phyloP scores from a whole-genome alignment of 2,113 vertebrate species.

The Heterochromis multidens region DNA sequence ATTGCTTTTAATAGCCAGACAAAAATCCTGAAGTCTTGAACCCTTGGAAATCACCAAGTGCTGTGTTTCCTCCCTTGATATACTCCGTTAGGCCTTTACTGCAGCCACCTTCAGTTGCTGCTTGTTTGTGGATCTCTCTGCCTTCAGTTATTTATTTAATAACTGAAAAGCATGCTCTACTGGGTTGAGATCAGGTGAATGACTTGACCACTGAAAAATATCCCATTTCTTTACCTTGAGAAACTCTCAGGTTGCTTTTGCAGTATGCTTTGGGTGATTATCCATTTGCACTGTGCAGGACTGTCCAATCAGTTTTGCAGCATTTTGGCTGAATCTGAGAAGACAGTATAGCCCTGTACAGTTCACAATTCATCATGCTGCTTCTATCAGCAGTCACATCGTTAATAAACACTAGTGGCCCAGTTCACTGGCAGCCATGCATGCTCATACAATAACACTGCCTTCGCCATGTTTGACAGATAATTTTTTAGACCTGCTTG shows the following conservation, averaged over 20 bases:
- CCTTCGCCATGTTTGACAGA: background rate
- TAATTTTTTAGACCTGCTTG: background rate
- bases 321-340: background rate
- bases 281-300: background rate
- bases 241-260: background rate
- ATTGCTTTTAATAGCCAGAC: no score
- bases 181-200: background rate
- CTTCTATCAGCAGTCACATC: background rate
- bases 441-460: background rate
- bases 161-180: background rate
- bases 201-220: background rate
- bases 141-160: background rate
- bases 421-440: background rate
- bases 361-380: background rate
- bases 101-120: background rate
- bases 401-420: background rate
- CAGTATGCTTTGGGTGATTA: background rate
- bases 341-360: background rate
- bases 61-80: background rate
- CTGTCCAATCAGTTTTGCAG: background rate
- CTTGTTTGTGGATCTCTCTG: background rate
- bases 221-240: background rate
- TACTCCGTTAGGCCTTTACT: background rate
- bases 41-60: background rate
- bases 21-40: no score